Evolutionary conservation across 2,888 invertebrate genomes (phyloP).

Genomic region (Perizoma affinitatum): DNA sequence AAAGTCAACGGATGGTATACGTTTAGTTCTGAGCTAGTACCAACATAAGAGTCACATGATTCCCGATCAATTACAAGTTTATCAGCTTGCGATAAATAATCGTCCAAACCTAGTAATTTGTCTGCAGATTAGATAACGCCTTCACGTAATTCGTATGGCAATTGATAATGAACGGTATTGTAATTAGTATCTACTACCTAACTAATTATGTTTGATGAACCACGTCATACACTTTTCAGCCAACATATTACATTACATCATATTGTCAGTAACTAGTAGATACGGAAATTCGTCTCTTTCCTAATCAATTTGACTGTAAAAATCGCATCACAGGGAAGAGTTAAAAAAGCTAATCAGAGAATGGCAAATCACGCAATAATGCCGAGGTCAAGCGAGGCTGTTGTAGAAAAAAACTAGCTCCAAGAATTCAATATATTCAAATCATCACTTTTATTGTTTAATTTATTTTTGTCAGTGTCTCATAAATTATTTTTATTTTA

Average conservation of each 20-base stretch:
- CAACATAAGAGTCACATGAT: constrained; percentile 42
- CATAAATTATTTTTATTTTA: constrained; percentile 51
- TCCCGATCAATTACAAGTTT: constrained; percentile 30
- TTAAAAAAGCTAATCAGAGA: constrained; percentile 36
- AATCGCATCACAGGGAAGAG: constrained; percentile 40
- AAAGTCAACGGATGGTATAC: background rate
- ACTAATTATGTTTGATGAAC: constrained; percentile 44
- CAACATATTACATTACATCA: constrained; percentile 28
- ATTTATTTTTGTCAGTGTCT: constrained; percentile 59
- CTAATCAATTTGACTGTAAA: constrained; percentile 38
- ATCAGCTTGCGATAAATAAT: constrained; percentile 36
- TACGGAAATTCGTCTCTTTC: constrained; percentile 25
- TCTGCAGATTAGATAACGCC: constrained; percentile 58
- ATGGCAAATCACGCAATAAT: constrained; percentile 36
- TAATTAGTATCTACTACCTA: no score
- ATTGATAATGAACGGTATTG: constrained; percentile 39
- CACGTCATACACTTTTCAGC: constrained; percentile 40
- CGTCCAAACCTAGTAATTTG: constrained; percentile 53
- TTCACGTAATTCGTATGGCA: constrained; percentile 44
- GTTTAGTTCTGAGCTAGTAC: constrained; percentile 20
- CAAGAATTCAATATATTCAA: constrained; percentile 60
- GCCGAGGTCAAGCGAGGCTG: constrained; percentile 50
- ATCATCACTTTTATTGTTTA: constrained; percentile 51
- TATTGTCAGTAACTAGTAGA: constrained; percentile 20
- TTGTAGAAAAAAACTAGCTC: constrained; percentile 84